Base-by-base conservation (phyloP, 35 echinoderm and acorn worm genomes). In the Lytechinus variegatus region DNA sequence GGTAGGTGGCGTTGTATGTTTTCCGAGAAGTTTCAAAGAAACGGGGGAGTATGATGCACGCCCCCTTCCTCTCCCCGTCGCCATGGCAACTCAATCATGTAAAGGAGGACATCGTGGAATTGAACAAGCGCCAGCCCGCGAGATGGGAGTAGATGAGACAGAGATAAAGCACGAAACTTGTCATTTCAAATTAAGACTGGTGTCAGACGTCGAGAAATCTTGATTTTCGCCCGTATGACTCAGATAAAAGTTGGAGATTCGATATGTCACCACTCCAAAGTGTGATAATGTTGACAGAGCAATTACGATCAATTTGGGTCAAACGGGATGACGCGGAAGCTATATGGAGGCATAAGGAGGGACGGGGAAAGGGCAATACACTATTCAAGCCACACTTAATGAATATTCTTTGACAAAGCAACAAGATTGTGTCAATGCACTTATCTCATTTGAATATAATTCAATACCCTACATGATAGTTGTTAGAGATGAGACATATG, bases 231-330 rank as follows among this genome's bases (percentile, higher is more conserved):
- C 24, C 16, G 66, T 79, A 79, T 79, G 66, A 79, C 66, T 79
- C 66, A 79, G 66, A 79, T 79, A 79, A 79, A 79, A 79, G 66
- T 79, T 79, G 66, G 66, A 79, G 66, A 79, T 79, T 16, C 66
- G 66, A 79, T 79, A 79, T 79, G 66, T 79, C 66, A 79, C n/a
- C 66, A 79, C 66, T 79, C 66, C 19, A 24, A 79, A 79, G 66
- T 79, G 66, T 79, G 66, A 79, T 19, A 79, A 79, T 79, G 66
- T 79, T 79, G 66, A 79, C 66, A 79, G 66, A 79, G 66, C 66
- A 79, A 79, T 79, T 79, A 79, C 66, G 66, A 79, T 79, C 66
- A 79, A 79, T 79, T 79, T 79, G 66, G 66, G 66, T 79, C 66
- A 79, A 79, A 79, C 66, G 66, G 66, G n/a, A 79, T 79, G 66